Evolutionary conservation across 2,797 vertebrate species (phyloP).

Genomic region (Gallinago stenura): DNA sequence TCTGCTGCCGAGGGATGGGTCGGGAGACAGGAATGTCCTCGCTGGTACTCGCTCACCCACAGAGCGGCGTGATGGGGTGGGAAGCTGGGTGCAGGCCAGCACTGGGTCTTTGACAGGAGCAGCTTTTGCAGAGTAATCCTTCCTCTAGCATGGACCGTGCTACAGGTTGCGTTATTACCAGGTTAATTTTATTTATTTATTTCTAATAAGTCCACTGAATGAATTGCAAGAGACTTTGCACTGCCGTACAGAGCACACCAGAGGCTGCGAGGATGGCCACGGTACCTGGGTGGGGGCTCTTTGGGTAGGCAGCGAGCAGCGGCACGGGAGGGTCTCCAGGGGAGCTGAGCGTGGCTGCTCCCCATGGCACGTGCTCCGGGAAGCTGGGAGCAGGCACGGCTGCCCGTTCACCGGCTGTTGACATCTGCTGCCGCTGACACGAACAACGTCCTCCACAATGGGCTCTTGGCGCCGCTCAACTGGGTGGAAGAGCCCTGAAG

Average conservation of each 20-base stretch:
- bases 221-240: neutral
- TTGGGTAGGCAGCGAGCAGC: neutral
- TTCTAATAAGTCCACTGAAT: neutral
- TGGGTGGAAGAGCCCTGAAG: neutral
- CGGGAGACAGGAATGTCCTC: neutral
- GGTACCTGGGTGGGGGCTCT: fast-evolving
- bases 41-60: fast-evolving
- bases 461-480: neutral
- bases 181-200: neutral
- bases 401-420: neutral
- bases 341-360: neutral
- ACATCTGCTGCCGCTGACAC: neutral
- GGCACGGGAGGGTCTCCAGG: fast-evolving
- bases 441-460: neutral
- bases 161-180: neutral
- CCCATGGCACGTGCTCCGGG: fast-evolving
- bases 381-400: neutral
- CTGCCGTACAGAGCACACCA: fast-evolving
- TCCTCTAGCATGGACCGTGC: fast-evolving
- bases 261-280: neutral
- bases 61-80: fast-evolving
- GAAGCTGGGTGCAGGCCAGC: neutral
- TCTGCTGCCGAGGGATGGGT: neutral
- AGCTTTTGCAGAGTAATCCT: neutral
- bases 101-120: neutral